Percentiles rank a stretch among this genome's conserved stretches.
phyloP scores from a whole-genome alignment of 2,888 invertebrate species.

The Archips xylosteana region DNA sequence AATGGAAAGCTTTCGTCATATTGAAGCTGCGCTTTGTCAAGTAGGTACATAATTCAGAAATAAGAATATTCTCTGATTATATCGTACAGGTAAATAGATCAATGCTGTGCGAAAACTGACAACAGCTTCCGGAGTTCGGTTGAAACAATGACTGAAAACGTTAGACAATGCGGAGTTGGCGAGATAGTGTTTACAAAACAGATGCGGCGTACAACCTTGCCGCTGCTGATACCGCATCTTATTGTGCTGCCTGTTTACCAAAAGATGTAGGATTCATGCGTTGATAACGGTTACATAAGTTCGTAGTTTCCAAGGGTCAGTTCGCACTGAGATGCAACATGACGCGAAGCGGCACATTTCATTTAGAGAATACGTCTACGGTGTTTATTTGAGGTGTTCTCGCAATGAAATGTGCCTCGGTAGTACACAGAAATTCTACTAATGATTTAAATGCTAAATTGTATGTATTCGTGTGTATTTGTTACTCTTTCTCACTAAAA shows the following conservation, averaged over 20 bases:
- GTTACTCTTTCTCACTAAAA: too few relatives aligned
- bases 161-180: conserved; percentile 58
- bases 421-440: too few relatives aligned
- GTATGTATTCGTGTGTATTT: too few relatives aligned
- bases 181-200: conserved; percentile 65
- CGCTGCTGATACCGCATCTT: conserved; percentile 43
- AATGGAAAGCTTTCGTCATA: background rate
- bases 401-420: too few relatives aligned
- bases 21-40: background rate
- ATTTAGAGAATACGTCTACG: too few relatives aligned
- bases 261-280: background rate
- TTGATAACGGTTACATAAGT: background rate
- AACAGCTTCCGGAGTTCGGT: conserved; percentile 20
- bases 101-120: conserved; percentile 27
- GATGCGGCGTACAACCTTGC: conserved; percentile 59
- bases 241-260: conserved; percentile 22
- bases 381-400: too few relatives aligned
- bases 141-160: conserved; percentile 59
- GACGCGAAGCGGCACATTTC: too few relatives aligned
- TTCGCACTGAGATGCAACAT: too few relatives aligned
- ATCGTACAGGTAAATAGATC: conserved; percentile 8
- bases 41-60: background rate
- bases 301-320: background rate
- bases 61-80: background rate
- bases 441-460: too few relatives aligned